Percentiles rank a stretch among this genome's conserved stretches.
These are phyloP conservation scores for Drosophila leonis DNA, from an alignment of 2,888 invertebrate species.

Conservation along the genomic window DNA sequence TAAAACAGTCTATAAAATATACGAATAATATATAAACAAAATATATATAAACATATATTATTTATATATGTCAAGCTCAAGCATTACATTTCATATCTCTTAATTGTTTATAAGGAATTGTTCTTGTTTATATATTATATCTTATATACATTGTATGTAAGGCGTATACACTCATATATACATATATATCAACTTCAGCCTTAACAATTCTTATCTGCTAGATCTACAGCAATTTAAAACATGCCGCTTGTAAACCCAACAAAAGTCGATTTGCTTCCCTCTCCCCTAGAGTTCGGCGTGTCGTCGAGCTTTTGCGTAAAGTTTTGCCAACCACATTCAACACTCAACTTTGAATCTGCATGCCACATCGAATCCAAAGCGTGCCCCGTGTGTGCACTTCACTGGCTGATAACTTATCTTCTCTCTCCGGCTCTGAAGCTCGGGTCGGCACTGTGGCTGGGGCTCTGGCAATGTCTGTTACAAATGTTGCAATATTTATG, in stretches of 20 bases:
- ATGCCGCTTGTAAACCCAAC: constrained; percentile 18
- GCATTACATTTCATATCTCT: too few relatives aligned
- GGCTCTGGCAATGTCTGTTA: constrained; percentile 65
- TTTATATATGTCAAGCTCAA: too few relatives aligned
- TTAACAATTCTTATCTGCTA: constrained; percentile 32
- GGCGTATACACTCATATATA: too few relatives aligned
- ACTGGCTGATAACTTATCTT: constrained; percentile 70
- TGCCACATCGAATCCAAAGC: constrained; percentile 48
- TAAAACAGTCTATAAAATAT: too few relatives aligned
- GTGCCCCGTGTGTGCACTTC: constrained; percentile 73
- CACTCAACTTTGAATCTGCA: constrained; percentile 37
- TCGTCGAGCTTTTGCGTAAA: constrained; percentile 53
- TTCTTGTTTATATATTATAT: neutral
- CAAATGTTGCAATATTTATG: constrained; percentile 80
- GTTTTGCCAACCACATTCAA: constrained; percentile 54
- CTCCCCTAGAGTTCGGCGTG: constrained; percentile 7
- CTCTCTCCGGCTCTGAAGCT: neutral
- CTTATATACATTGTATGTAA: neutral
- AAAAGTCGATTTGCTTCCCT: constrained; percentile 13
- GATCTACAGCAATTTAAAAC: constrained; percentile 45
- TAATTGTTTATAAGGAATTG: neutral
- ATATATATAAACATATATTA: too few relatives aligned
- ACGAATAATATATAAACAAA: too few relatives aligned
- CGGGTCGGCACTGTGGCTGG: neutral
- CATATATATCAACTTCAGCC: neutral